These are phyloP conservation scores for Drosophila tani DNA, from an alignment of 1,140 invertebrate species.

Conservation along the genomic window DNA sequence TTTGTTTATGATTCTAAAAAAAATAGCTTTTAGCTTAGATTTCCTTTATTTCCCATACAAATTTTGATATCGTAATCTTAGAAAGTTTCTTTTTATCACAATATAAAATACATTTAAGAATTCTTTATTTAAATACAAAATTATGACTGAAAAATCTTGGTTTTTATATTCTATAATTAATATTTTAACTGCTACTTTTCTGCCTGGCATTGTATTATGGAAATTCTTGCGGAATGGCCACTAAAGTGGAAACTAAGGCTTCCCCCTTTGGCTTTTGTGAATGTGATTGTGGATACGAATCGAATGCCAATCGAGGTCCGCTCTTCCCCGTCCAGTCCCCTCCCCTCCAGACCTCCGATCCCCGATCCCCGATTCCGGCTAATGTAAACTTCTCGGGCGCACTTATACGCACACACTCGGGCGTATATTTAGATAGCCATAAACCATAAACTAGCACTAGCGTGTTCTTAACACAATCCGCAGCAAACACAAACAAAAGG, in stretches of 20 bases:
- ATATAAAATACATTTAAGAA: background rate
- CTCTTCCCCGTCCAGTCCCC: background rate
- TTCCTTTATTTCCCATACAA: background rate
- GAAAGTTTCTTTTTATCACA: background rate
- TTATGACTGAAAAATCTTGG: background rate
- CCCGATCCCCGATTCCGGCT: background rate
- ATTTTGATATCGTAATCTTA: too few species aligned
- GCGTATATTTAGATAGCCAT: constrained; percentile 62
- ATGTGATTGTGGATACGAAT: constrained; percentile 32
- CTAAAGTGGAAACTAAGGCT: constrained; percentile 29
- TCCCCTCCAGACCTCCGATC: background rate
- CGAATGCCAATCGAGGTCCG: constrained; percentile 22
- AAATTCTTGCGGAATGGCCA: constrained; percentile 22
- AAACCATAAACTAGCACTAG: constrained; percentile 67
- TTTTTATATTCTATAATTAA: background rate
- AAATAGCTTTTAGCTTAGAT: background rate
- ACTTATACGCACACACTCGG: constrained; percentile 31
- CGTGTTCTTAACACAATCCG: constrained; percentile 59
- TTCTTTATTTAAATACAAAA: background rate
- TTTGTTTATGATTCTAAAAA: background rate
- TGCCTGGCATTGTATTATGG: constrained; percentile 2
- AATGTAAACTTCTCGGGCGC: constrained; percentile 42
- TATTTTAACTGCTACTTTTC: background rate
- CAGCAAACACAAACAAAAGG: constrained; percentile 53
- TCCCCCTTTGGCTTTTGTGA: constrained; percentile 11